These are phyloP conservation scores for Dermochelys coriacea DNA, from an alignment of 2,797 vertebrate species.

Conservation along the genomic window DNA sequence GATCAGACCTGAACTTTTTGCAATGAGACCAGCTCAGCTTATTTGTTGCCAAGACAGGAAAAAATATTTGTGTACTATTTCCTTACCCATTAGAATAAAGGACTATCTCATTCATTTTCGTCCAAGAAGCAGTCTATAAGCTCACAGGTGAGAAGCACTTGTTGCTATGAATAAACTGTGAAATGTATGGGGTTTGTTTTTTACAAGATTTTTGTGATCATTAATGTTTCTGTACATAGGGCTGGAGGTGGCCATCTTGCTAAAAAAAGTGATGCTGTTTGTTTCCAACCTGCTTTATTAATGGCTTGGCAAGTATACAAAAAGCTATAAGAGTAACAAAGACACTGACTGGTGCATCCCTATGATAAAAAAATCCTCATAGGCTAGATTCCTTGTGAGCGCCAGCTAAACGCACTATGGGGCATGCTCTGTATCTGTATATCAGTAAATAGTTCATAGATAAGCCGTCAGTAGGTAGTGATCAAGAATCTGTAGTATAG, in stretches of 20 bases:
- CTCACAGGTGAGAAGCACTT: not conserved
- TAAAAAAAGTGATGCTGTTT: not conserved
- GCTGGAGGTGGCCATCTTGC: not conserved
- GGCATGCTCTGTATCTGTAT: too few species aligned
- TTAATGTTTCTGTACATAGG: not conserved
- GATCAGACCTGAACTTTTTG: not conserved
- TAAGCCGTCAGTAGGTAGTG: not conserved
- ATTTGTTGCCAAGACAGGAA: not conserved
- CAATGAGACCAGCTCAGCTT: fast-evolving
- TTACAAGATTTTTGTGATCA: not conserved
- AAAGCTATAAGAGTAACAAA: not conserved
- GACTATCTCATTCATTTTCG: not conserved
- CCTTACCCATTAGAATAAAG: not conserved
- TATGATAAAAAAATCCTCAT: not conserved
- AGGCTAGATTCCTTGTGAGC: not conserved
- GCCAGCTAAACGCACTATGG: not conserved
- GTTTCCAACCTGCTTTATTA: not conserved
- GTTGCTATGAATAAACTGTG: not conserved
- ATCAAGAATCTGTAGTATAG: not conserved
- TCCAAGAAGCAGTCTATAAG: not conserved
- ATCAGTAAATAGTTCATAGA: not conserved
- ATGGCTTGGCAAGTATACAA: not conserved
- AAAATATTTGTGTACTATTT: not conserved
- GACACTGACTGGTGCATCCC: not conserved
- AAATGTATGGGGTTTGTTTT: not conserved